These are phyloP conservation scores for Maconellicoccus hirsutus DNA, from an alignment of 1,140 invertebrate species.

Conservation along the genomic window DNA sequence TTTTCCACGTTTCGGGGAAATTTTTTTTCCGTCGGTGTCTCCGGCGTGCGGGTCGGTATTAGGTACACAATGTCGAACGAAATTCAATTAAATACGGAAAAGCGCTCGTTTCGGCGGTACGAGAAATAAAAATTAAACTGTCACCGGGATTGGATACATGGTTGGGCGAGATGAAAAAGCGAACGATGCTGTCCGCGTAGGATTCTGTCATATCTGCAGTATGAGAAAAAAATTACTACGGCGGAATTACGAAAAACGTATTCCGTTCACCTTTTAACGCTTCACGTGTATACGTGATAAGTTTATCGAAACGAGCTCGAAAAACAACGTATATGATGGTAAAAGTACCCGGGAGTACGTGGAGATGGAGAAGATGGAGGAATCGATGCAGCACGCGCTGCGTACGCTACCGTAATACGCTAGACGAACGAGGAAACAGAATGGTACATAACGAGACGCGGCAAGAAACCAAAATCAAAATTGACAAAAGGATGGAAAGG, in stretches of 20 bases:
- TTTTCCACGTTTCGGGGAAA: too few relatives aligned
- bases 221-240: neutral
- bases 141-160: too few relatives aligned
- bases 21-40: too few relatives aligned
- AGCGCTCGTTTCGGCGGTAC: too few relatives aligned
- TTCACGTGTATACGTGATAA: neutral
- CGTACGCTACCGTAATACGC: too few relatives aligned
- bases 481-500: constrained; percentile 3
- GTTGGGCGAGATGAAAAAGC: neutral
- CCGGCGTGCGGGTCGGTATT: too few relatives aligned
- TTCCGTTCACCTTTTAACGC: neutral
- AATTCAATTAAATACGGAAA: neutral
- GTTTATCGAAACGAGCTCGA: neutral
- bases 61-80: neutral
- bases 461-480: neutral
- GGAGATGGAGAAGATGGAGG: neutral
- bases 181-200: neutral
- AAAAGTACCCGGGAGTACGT: too few relatives aligned
- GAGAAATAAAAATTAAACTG: neutral
- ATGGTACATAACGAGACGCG: neutral
- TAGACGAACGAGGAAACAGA: too few relatives aligned
- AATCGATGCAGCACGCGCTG: too few relatives aligned
- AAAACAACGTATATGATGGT: too few relatives aligned
- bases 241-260: neutral
- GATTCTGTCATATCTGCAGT: neutral